Evolutionary conservation across 2,797 vertebrate species (phyloP), one percentile per base, ranked within the genome.

Genomic region (Lepilemur ruficaudatus): DNA sequence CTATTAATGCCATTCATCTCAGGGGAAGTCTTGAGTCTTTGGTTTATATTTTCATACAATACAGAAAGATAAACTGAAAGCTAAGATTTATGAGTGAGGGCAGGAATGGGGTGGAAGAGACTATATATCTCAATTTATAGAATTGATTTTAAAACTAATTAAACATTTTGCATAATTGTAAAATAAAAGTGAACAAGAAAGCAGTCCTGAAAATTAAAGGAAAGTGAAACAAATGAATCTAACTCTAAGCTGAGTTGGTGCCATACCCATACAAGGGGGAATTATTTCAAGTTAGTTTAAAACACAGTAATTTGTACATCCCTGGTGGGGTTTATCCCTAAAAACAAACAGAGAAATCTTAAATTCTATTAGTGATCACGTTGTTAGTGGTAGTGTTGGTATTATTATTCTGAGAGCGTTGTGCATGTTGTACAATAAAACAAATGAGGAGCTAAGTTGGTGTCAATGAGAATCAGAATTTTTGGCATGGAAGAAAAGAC

Each of bases 151-250:
- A 57, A 93, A 93, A 41, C 17, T 38, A 91, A 43, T 69, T 65
- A 94, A 83, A 38, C 70, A 70, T 41, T 91, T 96, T 73, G 81
- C 52, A 76, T 96, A 78, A 72, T 81, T 94, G 48, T 89, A 85
- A 57, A 38, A 63, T 10, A 87, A 85, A 88, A 63, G 57, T 78
- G 84, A 97, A 59, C 43, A 63, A 88, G 88, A 87, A 10, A 46
- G 11, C 1, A 95, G 28, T 30, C 11, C 41, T 94, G 65, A 93
- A 91, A 91, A 30, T 43, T 48, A 69, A 84, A 84, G 61, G 25
- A 67, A 93, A 95, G 78, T 72, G n/a, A 69, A 86, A 88, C 12
- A 81, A 55, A 69, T 61, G 69, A 67, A 52, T 50, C 23, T 59
- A 59, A 92, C 57, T 80, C 30, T 70, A 59, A 83, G 84, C 41